Evolutionary conservation across 2,888 invertebrate genomes (phyloP).

Genomic region (Nomada lathburiana): DNA sequence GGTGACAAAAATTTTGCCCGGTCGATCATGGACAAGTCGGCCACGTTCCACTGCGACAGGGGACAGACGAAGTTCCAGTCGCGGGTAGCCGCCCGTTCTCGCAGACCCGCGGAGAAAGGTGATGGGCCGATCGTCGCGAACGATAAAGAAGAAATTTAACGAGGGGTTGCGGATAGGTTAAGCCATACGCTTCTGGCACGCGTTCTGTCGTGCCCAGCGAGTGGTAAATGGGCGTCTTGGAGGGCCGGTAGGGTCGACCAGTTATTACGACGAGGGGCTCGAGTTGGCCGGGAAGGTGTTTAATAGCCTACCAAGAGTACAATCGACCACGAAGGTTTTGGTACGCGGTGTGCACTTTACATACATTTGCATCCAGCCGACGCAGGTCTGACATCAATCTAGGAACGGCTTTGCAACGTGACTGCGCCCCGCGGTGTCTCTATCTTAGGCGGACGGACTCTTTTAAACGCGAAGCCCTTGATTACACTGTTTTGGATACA

Average conservation of each 20-base stretch:
- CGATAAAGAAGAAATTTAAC: conserved; percentile 81
- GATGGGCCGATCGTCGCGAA: conserved; percentile 62
- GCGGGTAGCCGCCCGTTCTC: conserved; percentile 43
- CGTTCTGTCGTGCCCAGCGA: conserved; percentile 49
- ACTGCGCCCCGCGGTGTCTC: conserved; percentile 67
- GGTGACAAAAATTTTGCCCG: conserved; percentile 12
- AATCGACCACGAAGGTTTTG: conserved; percentile 75
- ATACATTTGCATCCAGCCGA: conserved; percentile 81
- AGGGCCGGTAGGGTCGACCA: conserved; percentile 35
- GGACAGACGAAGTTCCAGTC: conserved; percentile 2
- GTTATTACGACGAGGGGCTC: conserved; percentile 69
- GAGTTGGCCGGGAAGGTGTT: conserved; percentile 81
- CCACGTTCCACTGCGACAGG: too few relatives aligned
- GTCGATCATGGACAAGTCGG: background rate
- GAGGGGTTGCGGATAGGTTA: conserved; percentile 74
- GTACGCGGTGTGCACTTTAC: conserved; percentile 77
- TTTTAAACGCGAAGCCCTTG: conserved; percentile 1
- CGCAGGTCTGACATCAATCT: conserved; percentile 73
- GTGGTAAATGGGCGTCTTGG: conserved; percentile 55
- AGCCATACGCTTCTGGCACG: conserved; percentile 70
- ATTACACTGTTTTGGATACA: conserved; percentile 26
- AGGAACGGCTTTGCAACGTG: conserved; percentile 63
- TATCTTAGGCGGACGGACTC: conserved; percentile 67
- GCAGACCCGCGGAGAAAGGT: conserved; percentile 62
- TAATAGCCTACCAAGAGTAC: conserved; percentile 82